Conservation (phyloP, 2,888 invertebrate species). For the Philaethria dido region DNA sequence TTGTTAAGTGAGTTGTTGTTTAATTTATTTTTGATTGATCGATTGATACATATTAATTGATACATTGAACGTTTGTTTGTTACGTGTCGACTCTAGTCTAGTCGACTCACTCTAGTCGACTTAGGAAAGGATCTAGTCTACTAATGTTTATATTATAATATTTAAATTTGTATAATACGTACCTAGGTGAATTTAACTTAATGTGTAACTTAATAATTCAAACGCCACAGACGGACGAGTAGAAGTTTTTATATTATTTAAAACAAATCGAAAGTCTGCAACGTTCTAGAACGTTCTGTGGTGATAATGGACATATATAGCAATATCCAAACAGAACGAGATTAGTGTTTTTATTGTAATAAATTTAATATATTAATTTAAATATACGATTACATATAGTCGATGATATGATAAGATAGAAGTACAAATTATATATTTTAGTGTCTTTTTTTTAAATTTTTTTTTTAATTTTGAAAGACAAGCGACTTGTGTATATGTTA, state of each 20-base stretch:
- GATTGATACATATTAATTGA: slow-evolving; percentile 44
- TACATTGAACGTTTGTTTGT: slow-evolving; percentile 44
- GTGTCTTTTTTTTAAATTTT: neutral
- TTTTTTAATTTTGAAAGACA: slow-evolving; percentile 53
- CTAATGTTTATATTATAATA: slow-evolving; percentile 48
- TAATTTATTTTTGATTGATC: slow-evolving; percentile 48
- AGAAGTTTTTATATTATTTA: neutral
- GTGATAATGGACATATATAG: slow-evolving; percentile 19
- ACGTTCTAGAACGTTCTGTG: slow-evolving; percentile 5
- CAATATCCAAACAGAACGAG: slow-evolving; percentile 24
- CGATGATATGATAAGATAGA: slow-evolving; percentile 44
- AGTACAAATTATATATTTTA: slow-evolving; percentile 59
- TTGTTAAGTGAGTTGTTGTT: slow-evolving; percentile 49
- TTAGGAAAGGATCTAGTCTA: slow-evolving; percentile 49
- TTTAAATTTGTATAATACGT: slow-evolving; percentile 52
- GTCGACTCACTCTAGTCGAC: slow-evolving; percentile 17
- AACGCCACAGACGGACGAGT: neutral
- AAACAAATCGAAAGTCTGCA: neutral
- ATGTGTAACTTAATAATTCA: slow-evolving; percentile 37
- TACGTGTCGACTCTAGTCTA: slow-evolving; percentile 24
- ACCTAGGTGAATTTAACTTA: slow-evolving; percentile 53
- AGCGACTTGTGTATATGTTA: slow-evolving; percentile 49
- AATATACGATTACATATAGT: slow-evolving; percentile 39
- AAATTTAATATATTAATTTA: slow-evolving; percentile 30
- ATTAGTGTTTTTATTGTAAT: slow-evolving; percentile 35